Evolutionary conservation across 2,113 vertebrate genomes (phyloP).

Genomic region (Rhinogobius similis): DNA sequence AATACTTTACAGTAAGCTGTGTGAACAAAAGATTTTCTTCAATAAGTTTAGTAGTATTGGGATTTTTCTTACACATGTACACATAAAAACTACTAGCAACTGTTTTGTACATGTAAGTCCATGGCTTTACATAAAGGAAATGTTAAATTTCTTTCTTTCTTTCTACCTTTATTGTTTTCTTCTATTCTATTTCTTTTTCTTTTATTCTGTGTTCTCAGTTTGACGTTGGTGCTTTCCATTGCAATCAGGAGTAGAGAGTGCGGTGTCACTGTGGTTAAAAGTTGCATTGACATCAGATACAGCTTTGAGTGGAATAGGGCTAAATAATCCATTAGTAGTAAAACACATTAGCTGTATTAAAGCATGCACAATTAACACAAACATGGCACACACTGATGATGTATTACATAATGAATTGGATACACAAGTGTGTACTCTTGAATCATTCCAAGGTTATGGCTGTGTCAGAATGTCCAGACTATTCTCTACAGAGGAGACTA

Average conservation of each 20-base stretch:
- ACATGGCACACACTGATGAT: conserved; percentile 36
- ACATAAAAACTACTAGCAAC: too few relatives aligned
- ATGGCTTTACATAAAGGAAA: too few relatives aligned
- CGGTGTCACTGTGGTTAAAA: conserved; percentile 58
- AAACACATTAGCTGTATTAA: conserved; percentile 54
- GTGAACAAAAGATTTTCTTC: background rate
- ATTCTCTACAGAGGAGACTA: too few relatives aligned
- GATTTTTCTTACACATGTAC: background rate
- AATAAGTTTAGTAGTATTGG: too few relatives aligned
- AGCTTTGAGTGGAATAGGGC: conserved; percentile 50
- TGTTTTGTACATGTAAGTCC: too few relatives aligned
- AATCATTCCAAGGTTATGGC: too few relatives aligned
- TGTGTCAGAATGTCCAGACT: too few relatives aligned
- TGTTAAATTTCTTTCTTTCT: background rate
- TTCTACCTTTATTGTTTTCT: too few relatives aligned
- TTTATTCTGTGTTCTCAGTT: conserved; percentile 19
- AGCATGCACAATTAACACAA: conserved; percentile 30
- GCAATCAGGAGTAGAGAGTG: conserved; percentile 37
- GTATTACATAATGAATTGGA: conserved; percentile 40
- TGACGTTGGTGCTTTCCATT: conserved; percentile 58
- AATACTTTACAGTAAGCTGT: background rate
- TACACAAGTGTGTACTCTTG: too few relatives aligned
- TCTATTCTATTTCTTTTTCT: background rate
- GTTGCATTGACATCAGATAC: conserved; percentile 50
- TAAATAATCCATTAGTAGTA: conserved; percentile 57